Evolutionary conservation across 2,888 invertebrate genomes (phyloP).

Genomic region (Hemaris fuciformis): DNA sequence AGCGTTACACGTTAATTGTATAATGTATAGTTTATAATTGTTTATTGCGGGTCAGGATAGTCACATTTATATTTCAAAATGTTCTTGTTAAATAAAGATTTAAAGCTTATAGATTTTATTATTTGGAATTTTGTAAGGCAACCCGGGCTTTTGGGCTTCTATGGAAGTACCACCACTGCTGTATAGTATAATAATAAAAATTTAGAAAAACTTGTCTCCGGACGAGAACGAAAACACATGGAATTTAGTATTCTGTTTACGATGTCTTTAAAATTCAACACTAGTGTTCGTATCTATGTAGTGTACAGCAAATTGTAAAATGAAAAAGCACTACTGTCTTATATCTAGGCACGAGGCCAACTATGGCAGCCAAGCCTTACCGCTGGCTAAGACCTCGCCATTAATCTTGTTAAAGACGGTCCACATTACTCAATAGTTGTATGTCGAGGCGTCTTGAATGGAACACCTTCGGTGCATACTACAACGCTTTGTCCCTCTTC

Average conservation of each 20-base stretch:
- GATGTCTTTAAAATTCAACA: not conserved
- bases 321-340: not conserved
- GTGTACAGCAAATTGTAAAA: not conserved
- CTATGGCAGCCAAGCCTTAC: not conserved
- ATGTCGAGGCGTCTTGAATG: not conserved
- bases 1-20: too few species aligned
- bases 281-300: not conserved
- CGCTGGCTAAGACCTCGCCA: not conserved
- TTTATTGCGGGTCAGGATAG: too few species aligned
- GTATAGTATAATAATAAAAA: too few species aligned
- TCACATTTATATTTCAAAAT: too few species aligned
- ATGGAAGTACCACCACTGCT: too few species aligned
- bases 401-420: not conserved
- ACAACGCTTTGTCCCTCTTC: slow-evolving; percentile 32
- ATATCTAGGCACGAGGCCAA: not conserved
- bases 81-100: too few species aligned
- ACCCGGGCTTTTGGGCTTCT: too few species aligned
- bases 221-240: not conserved
- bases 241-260: not conserved
- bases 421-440: not conserved
- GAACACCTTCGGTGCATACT: slow-evolving; percentile 39
- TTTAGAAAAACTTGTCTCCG: not conserved
- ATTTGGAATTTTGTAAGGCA: too few species aligned
- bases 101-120: too few species aligned
- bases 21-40: too few species aligned